Conservation (phyloP, 1,140 invertebrate species). For the Calosoma granatense region DNA sequence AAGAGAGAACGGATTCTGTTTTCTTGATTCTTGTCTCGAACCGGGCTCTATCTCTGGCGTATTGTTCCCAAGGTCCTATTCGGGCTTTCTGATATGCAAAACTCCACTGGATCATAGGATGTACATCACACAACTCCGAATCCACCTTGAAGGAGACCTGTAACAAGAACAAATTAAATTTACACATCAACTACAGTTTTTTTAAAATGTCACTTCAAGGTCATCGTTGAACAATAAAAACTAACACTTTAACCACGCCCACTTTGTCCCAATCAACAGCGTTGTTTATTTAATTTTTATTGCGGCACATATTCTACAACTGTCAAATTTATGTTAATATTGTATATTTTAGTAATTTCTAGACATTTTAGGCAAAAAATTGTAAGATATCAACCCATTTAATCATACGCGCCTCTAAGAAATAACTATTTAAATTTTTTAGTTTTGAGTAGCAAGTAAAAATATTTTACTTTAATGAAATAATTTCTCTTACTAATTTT, state of each 20-base stretch:
- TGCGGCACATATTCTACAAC: too few relatives aligned
- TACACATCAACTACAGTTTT: neutral
- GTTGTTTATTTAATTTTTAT: too few relatives aligned
- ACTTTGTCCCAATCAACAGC: too few relatives aligned
- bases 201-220: too few relatives aligned
- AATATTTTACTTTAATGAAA: neutral
- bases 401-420: neutral
- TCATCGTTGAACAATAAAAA: too few relatives aligned
- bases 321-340: too few relatives aligned
- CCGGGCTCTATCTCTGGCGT: conserved; percentile 45
- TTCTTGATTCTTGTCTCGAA: conserved; percentile 42
- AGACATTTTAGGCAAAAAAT: too few relatives aligned
- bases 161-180: conserved; percentile 15
- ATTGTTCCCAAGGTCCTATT: conserved; percentile 52
- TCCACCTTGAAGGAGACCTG: conserved; percentile 50
- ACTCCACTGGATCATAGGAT: conserved; percentile 50
- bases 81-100: conserved; percentile 52
- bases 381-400: too few relatives aligned
- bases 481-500: too few relatives aligned
- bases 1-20: conserved; percentile 35
- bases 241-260: too few relatives aligned
- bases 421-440: conserved; percentile 1
- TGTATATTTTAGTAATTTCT: too few relatives aligned
- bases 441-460: neutral
- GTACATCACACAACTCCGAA: conserved; percentile 36